Percentiles rank a stretch among this genome's conserved stretches.
Evolutionary conservation across 2,113 vertebrate species (phyloP).

Genomic region (Synodontis membranacea): DNA sequence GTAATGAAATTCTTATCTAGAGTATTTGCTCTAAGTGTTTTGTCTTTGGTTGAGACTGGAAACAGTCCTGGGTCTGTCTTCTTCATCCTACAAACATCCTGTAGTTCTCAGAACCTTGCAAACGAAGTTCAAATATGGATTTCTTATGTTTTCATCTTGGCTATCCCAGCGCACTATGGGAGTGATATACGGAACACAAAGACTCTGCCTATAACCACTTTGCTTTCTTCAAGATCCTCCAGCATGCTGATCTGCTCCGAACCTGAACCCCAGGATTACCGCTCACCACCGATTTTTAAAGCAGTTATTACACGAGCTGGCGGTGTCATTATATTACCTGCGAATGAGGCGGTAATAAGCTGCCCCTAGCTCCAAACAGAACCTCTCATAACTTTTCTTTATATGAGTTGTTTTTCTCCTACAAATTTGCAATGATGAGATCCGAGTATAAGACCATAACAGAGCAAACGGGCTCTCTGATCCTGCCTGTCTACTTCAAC

Average conservation of each 20-base stretch:
- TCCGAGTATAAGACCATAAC: slow-evolving; percentile 2
- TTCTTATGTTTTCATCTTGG: background rate
- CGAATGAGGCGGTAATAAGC: background rate
- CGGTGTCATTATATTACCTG: background rate
- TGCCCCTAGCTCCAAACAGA: slow-evolving; percentile 8
- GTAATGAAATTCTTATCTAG: no score
- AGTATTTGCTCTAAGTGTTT: background rate
- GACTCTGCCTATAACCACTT: background rate
- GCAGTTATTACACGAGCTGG: slow-evolving; percentile 9
- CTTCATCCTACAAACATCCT: background rate
- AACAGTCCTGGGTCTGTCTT: background rate
- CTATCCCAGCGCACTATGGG: background rate
- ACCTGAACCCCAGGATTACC: background rate
- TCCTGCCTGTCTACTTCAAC: slow-evolving; percentile 7
- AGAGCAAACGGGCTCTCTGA: background rate
- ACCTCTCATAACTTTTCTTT: slow-evolving; percentile 20
- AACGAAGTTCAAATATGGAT: background rate
- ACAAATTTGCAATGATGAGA: slow-evolving; percentile 25
- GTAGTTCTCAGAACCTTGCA: background rate
- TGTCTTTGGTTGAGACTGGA: background rate
- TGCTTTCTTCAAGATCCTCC: background rate
- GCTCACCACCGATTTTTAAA: background rate
- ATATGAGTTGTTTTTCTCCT: slow-evolving; percentile 25
- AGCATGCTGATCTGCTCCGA: background rate
- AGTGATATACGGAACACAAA: background rate